Percentiles rank a stretch among this genome's conserved stretches.
Conservation (phyloP, 2,888 invertebrate genomes). For the Drosophila macrospina region DNA sequence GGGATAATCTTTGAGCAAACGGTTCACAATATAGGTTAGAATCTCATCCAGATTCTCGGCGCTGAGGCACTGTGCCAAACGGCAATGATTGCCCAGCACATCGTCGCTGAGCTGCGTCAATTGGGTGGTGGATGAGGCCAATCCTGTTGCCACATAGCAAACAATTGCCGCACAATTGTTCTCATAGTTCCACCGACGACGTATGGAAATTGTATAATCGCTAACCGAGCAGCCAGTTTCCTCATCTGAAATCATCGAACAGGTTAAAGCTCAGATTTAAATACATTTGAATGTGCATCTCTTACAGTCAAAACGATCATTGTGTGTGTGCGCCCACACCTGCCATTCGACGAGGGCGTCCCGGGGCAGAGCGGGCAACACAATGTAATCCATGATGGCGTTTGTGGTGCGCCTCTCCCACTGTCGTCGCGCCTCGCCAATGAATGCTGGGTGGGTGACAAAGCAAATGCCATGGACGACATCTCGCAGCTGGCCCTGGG, state of each 20-base stretch:
- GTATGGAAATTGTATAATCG: slow-evolving; percentile 92
- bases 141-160: slow-evolving; percentile 91
- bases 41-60: slow-evolving; percentile 87
- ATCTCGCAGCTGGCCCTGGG: slow-evolving; percentile 91
- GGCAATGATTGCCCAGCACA: slow-evolving; percentile 82
- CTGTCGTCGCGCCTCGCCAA: slow-evolving; percentile 91
- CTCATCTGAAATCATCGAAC: slow-evolving; percentile 88
- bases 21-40: slow-evolving; percentile 86
- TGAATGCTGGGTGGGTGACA: slow-evolving; percentile 90
- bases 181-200: slow-evolving; percentile 95
- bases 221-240: slow-evolving; percentile 95
- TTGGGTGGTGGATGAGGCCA: slow-evolving; percentile 85
- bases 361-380: slow-evolving; percentile 92
- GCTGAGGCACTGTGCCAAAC: slow-evolving; percentile 85
- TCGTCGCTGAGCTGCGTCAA: slow-evolving; percentile 85
- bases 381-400: slow-evolving; percentile 94
- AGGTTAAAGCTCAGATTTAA: not conserved
- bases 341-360: slow-evolving; percentile 96
- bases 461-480: slow-evolving; percentile 96
- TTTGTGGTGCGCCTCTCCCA: slow-evolving; percentile 94
- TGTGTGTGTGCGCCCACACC: slow-evolving; percentile 95
- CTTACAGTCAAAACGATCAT: slow-evolving; percentile 94
- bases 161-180: slow-evolving; percentile 94
- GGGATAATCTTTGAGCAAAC: slow-evolving; percentile 86
- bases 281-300: not conserved